Conservation (phyloP, 2,888 invertebrate species). For the Doris montereyensis region DNA sequence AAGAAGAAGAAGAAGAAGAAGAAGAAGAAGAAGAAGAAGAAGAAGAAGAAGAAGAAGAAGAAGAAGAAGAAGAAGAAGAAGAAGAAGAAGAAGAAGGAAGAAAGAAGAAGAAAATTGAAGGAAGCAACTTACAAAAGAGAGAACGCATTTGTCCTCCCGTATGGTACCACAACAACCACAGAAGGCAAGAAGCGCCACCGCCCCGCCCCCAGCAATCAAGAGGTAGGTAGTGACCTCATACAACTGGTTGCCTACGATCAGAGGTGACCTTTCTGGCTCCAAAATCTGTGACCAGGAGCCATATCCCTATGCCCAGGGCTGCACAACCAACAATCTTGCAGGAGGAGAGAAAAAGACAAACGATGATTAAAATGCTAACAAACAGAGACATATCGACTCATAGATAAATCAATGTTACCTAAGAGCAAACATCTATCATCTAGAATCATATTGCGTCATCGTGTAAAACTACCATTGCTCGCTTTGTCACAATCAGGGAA, state of each 20-base stretch:
- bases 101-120: not conserved
- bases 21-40: not conserved
- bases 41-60: not conserved
- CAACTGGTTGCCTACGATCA: constrained; percentile 57
- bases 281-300: constrained; percentile 66
- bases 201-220: constrained; percentile 64
- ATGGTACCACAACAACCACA: constrained; percentile 68
- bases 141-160: constrained; percentile 65
- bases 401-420: no score
- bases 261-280: constrained; percentile 66
- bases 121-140: constrained; percentile 64
- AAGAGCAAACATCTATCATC: no score
- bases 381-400: not conserved
- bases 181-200: constrained; percentile 64
- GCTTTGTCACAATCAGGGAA: no score
- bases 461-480: no score
- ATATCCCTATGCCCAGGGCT: constrained; percentile 62
- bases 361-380: not conserved
- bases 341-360: not conserved
- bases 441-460: no score
- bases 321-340: constrained; percentile 64
- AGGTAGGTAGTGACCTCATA: constrained; percentile 67
- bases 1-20: constrained; percentile 5
- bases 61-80: constrained; percentile 7
- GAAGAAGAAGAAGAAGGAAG: not conserved